Base-by-base conservation (phyloP, 2,113 vertebrate genomes). In the Embiotoca jacksoni region DNA sequence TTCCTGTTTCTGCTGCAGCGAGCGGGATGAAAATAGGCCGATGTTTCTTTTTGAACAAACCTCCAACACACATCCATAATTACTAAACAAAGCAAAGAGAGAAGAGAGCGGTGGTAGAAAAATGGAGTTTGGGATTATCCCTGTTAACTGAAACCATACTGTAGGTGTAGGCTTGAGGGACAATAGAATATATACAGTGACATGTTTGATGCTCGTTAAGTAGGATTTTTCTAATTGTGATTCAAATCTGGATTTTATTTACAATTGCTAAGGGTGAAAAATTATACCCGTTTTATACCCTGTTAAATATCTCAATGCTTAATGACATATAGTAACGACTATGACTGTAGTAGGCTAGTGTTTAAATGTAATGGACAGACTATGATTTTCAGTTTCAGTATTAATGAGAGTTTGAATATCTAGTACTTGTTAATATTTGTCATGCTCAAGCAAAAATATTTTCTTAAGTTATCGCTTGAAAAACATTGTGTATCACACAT, bases 1-100 rank as follows among this genome's bases (percentile, higher is more conserved):
- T 89, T 89, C 82, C 78, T 84, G 82, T 81, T 83, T 82, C 82
- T 80, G 83, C 82, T 69, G 82, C 80, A 88, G 83, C 78, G 78
- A 67, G 80, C 83, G 65, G 65, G 75, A 87, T 80, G 52, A 72
- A 91, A 88, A 85, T 75, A 77, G 83, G 41, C 75, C 7, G 15
- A 74, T 57, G 57, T 73, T 83, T 60, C 55, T 81, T 78, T 75
- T 75, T 31, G 33, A 53, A 58, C 60, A 80, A 77, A 78, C 57
- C 72, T 63, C 72, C 7, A 71, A 80, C 13, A 60, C 41, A 60
- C 75, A 68, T 69, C 23, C 14, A 66, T 68, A 81, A 78, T 80
- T 78, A 80, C 46, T 59, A 87, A 83, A 80, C 78, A 75, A 77
- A 84, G 70, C 5, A 9, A 11, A 61, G 37, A 0, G 23, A 65